Percentiles rank a stretch among this genome's conserved stretches.
These are phyloP conservation scores for Drosophila anomelani DNA, from an alignment of 2,888 invertebrate genomes.

Conservation along the genomic window DNA sequence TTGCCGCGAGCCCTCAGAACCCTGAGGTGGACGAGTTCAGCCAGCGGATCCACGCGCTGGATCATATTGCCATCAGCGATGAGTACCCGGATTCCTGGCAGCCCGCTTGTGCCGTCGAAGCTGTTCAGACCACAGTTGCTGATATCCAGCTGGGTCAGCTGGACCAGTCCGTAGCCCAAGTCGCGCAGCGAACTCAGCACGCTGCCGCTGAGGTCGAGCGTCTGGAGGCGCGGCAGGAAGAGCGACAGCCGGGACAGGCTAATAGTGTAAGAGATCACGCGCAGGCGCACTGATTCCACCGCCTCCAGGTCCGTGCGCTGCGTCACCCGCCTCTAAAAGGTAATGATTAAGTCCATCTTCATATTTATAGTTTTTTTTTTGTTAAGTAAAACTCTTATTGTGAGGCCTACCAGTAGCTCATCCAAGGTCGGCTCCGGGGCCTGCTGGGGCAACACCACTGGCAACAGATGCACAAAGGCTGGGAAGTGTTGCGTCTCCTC, in stretches of 20 bases:
- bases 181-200: slow-evolving; percentile 88
- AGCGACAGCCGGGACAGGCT: slow-evolving; percentile 88
- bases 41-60: slow-evolving; percentile 87
- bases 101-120: slow-evolving; percentile 89
- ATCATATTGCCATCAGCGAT: slow-evolving; percentile 88
- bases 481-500: slow-evolving; percentile 81
- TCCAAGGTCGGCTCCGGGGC: slow-evolving; percentile 87
- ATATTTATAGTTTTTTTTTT: not conserved
- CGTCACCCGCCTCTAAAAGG: slow-evolving; percentile 83
- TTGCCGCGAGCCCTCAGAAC: slow-evolving; percentile 85
- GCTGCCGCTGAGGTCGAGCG: slow-evolving; percentile 89
- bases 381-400: not conserved
- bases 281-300: slow-evolving; percentile 87
- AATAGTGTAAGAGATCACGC: slow-evolving; percentile 87
- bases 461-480: slow-evolving; percentile 84
- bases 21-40: slow-evolving; percentile 85
- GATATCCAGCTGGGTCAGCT: slow-evolving; percentile 85
- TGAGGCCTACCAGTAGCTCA: slow-evolving; percentile 86
- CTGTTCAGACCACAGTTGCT: slow-evolving; percentile 88
- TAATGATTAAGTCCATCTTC: not conserved
- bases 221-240: slow-evolving; percentile 87
- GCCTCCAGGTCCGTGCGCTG: slow-evolving; percentile 85
- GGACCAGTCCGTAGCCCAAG: slow-evolving; percentile 88
- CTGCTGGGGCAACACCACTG: slow-evolving; percentile 85
- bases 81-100: slow-evolving; percentile 87